phyloP scores from a whole-genome alignment of 2,888 invertebrate genomes.

The Hirtodrosophila confusa region DNA sequence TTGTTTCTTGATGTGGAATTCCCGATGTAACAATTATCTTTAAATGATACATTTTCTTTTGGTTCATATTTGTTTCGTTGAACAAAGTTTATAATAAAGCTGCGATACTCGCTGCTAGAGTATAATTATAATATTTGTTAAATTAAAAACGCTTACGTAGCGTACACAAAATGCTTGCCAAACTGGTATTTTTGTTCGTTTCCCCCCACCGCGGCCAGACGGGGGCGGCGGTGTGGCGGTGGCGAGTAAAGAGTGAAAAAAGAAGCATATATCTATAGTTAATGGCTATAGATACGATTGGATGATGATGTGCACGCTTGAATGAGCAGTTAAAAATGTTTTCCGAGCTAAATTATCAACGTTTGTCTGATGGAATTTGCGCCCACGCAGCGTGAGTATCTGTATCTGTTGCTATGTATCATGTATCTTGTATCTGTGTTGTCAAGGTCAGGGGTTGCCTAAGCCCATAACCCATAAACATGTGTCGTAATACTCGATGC shows the following conservation, averaged over 20 bases:
- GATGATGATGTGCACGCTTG: constrained; percentile 39
- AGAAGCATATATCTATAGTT: constrained; percentile 54
- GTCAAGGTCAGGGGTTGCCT: constrained; percentile 77
- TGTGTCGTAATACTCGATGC: constrained; percentile 67
- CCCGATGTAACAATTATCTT: too few relatives aligned
- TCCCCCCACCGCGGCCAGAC: not conserved
- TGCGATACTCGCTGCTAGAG: constrained; percentile 10
- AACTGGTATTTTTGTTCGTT: constrained; percentile 46
- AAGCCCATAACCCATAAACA: constrained; percentile 50
- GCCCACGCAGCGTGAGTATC: constrained; percentile 41
- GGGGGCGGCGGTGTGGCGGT: too few relatives aligned
- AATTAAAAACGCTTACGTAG: constrained; percentile 67
- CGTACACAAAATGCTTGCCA: constrained; percentile 52
- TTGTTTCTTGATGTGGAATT: too few relatives aligned
- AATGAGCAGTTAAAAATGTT: constrained; percentile 42
- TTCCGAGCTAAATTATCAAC: constrained; percentile 27
- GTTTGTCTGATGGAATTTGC: constrained; percentile 44
- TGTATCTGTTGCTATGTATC: constrained; percentile 24
- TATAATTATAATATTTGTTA: constrained; percentile 51
- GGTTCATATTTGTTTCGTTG: too few relatives aligned
- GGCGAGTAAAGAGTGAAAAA: constrained; percentile 36
- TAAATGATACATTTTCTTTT: too few relatives aligned
- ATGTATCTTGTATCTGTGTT: constrained; percentile 50
- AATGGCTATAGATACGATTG: constrained; percentile 31
- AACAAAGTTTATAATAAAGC: not conserved